phyloP scores from a whole-genome alignment of 2,888 invertebrate species.

The Microctonus brassicae region DNA sequence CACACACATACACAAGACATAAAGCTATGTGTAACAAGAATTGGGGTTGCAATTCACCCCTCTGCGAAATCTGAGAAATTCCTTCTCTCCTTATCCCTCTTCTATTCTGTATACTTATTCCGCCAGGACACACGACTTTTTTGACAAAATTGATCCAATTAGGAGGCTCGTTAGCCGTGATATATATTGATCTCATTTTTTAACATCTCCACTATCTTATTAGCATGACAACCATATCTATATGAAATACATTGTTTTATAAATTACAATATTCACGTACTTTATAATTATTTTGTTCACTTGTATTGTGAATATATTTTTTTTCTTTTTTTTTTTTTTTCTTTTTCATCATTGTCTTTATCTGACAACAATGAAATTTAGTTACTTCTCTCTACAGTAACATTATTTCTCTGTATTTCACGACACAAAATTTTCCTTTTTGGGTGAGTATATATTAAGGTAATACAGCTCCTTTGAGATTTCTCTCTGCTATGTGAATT shows the following conservation, averaged over 20 bases:
- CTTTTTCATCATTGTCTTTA: not conserved
- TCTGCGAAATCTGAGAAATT: conserved; percentile 1
- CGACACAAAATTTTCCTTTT: not conserved
- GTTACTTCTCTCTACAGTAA: not conserved
- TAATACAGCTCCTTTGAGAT: not conserved
- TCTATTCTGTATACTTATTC: not conserved
- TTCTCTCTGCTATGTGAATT: not conserved
- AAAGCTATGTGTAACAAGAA: not conserved
- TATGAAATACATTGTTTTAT: not conserved
- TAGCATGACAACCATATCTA: not conserved
- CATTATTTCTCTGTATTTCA: not conserved
- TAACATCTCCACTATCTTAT: not conserved
- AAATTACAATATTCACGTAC: not conserved
- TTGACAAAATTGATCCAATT: conserved; percentile 15
- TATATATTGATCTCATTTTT: conserved; percentile 1
- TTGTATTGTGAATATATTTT: not conserved
- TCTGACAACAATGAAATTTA: not conserved
- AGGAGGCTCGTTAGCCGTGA: not conserved
- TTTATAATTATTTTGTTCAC: not conserved
- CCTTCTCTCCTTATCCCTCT: not conserved
- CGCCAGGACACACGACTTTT: not conserved
- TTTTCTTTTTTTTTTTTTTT: not conserved
- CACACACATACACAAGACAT: not conserved
- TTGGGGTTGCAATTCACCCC: conserved; percentile 1
- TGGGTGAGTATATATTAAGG: not conserved